Evolutionary conservation across 2,797 vertebrate genomes (phyloP), one percentile per base, ranked within the genome.

Genomic region (Fundulus diaphanus): DNA sequence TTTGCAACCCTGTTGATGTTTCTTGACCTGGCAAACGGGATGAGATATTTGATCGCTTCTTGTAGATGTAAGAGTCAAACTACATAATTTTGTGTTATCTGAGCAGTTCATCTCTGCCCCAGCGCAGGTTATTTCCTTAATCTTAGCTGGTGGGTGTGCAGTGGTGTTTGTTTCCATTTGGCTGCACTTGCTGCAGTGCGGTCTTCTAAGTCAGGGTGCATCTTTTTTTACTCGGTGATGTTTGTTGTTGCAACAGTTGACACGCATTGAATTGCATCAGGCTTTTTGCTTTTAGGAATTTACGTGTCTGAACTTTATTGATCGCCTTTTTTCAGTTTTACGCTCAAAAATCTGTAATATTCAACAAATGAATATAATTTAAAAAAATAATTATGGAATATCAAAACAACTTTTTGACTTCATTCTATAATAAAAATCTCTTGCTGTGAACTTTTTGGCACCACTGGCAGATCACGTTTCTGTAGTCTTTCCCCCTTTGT

Each of bases 71-170:
- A 4, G 42, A 16, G 24, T 67, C 8, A 20, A 42, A 8, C 11
- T 35, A 37, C 8, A 68, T 8, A 37, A 27, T 3, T 18, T 54
- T 12, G 35, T 44, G 18, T 29, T 35, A 2, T 46, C 16, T 7
- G 68, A 70, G 74, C 67, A 77, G n/a, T 29, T 76, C 48, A 22
- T 73, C 12, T 35, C 71, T 15, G 9, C 76, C 56, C 77, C 44
- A 12, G 22, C 54, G 8, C n/a, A 66, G 72, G 24, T 67, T 75
- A 22, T 66, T 74, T 80, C 72, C 74, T 74, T 27, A 33, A n/a
- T 37, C 33, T 59, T 40, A 37, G 61, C 61, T 65, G 22, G 61
- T 65, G 35, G 35, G 22, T 65, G 33, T 24, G 61, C 61, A 65
- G 61, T 6, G 61, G 33, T 52, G 42, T 40, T 56, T 73, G 54